phyloP scores from a whole-genome alignment of 2,797 vertebrate genomes.

The Urosaurus nigricauda region DNA sequence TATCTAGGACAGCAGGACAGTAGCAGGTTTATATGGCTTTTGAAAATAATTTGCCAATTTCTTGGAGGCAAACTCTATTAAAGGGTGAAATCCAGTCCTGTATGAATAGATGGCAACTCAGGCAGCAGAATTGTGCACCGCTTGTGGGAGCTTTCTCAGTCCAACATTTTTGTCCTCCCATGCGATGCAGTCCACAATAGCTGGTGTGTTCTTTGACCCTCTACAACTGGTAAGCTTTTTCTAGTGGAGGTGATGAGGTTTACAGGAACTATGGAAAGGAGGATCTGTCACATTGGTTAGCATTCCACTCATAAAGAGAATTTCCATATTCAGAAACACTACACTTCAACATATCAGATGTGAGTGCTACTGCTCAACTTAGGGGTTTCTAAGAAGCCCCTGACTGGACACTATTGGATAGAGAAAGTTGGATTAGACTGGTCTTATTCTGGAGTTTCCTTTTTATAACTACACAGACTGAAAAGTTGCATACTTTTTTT shows the following conservation, averaged over 20 bases:
- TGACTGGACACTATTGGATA: not conserved
- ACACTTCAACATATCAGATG: not conserved
- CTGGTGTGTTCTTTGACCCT: not conserved
- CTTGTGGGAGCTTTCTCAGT: not conserved
- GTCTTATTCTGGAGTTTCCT: not conserved
- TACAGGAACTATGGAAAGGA: not conserved
- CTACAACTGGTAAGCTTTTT: not conserved
- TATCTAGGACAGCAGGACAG: too few relatives aligned
- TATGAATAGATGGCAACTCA: not conserved
- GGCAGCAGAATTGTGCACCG: not conserved
- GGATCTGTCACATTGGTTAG: too few relatives aligned
- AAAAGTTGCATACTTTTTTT: not conserved
- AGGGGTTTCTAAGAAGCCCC: not conserved
- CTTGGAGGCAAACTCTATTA: not conserved
- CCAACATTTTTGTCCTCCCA: not conserved
- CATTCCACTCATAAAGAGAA: conserved; percentile 1
- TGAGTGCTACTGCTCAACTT: not conserved
- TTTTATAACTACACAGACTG: not conserved
- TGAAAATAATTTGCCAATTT: not conserved
- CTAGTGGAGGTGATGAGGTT: not conserved
- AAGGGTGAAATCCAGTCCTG: not conserved
- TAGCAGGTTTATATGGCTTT: not conserved
- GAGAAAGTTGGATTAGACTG: conserved; percentile 3
- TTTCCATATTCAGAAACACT: not conserved
- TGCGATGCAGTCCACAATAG: not conserved